A percentile compares a stretch with the other conserved stretches of the same genome.
Conservation (phyloP, 2,113 vertebrate species). For the Neopipo cinnamomea region DNA sequence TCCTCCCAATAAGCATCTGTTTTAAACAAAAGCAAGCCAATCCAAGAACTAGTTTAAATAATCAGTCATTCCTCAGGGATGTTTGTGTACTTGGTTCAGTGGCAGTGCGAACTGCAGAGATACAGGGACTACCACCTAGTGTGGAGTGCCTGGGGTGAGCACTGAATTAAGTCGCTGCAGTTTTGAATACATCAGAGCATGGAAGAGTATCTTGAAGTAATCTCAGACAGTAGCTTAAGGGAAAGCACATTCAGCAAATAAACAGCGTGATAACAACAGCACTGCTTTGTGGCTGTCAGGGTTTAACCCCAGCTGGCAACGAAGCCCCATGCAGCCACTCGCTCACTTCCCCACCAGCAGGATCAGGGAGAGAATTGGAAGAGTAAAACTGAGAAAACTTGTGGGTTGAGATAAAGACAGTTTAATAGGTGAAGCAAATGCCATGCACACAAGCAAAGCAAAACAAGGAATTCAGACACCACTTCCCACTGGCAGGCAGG, state of each 20-base stretch:
- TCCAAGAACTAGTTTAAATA: background rate
- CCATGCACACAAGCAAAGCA: background rate
- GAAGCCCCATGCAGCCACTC: accelerated
- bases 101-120: background rate
- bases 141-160: background rate
- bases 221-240: background rate
- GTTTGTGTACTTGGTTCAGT: background rate
- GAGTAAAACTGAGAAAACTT: background rate
- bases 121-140: accelerated
- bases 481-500: background rate
- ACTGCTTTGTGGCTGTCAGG: background rate
- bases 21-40: background rate
- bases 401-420: background rate
- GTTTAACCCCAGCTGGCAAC: background rate
- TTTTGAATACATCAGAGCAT: background rate
- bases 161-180: background rate
- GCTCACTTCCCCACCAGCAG: background rate
- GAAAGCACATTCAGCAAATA: background rate
- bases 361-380: background rate
- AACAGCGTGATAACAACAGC: background rate
- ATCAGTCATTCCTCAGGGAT: background rate
- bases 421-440: background rate
- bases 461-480: background rate
- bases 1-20: background rate
- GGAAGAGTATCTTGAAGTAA: background rate